Evolutionary conservation across 2,797 vertebrate genomes (phyloP), one percentile per base, ranked within the genome.

Genomic region (Botia kubotai): DNA sequence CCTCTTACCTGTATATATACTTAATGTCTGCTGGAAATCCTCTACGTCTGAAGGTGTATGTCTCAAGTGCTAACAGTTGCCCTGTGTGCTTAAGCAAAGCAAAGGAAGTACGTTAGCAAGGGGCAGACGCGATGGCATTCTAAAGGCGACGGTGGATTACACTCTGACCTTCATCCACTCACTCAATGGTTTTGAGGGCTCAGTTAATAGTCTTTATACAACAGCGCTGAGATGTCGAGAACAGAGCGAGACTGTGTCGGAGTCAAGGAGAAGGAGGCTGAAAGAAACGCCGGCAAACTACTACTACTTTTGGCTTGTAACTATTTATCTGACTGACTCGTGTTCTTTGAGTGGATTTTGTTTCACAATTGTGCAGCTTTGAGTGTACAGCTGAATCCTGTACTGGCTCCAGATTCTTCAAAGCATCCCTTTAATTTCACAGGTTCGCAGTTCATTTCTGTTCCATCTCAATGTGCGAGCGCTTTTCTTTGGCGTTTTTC

Each of bases 1-100:
- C 79, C 67, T 69, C 73, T 79, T 17, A 52, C 68, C 77, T 83
- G 82, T 87, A 83, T 67, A 87, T 87, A 85, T 70, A 79, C 68
- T 75, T 79, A 68, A 63, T 16, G 17, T 83, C 79, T 65, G 79
- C 86, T 68, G 72, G 76, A 80, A 71, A 77, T 79, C 72, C 69
- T 23, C 74, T 72, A 74, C 52, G 70, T 67, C 78, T 83, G 57
- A 79, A 77, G 50, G 70, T 72, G 70, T 19, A 60, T 46, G 65
- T 82, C 67, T 79, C 63, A 83, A 73, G 79, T 78, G 78, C 81
- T 79, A 75, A 82, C 77, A 74, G 62, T 66, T 53, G 77, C 66
- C 70, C 71, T 79, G 79, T 80, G 72, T 77, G 71, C 36, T 65
- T 72, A 60, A 80, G 75, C 72, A 50, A 60, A 80, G 75, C 72